Evolutionary conservation across 2,113 vertebrate genomes (phyloP).

Genomic region (Rhineura floridana): DNA sequence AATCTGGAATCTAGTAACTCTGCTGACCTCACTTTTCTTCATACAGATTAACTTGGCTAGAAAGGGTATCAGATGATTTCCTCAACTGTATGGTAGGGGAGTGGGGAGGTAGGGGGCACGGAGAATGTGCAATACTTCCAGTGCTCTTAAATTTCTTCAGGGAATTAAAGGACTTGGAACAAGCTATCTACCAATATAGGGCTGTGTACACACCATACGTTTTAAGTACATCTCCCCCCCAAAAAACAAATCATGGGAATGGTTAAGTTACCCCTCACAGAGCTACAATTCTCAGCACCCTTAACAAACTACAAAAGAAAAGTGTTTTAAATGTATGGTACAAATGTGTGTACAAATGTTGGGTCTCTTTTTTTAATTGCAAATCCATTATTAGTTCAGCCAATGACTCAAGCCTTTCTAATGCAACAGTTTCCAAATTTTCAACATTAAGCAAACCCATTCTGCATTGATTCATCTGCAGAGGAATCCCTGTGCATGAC

Average conservation of each 20-base stretch:
- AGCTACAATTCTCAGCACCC: too few species aligned
- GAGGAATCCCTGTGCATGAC: not conserved
- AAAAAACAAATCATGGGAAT: too few species aligned
- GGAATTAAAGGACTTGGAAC: not conserved
- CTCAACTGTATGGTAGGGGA: not conserved
- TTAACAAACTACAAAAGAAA: too few species aligned
- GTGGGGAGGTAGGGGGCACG: not conserved
- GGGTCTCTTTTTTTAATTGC: not conserved
- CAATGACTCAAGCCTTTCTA: not conserved
- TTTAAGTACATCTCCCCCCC: too few species aligned
- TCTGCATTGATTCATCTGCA: not conserved
- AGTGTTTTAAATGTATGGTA: too few species aligned
- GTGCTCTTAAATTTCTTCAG: not conserved
- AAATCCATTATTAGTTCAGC: not conserved
- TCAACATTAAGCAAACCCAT: not conserved
- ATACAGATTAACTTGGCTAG: conserved; percentile 45
- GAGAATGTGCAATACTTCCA: conserved; percentile 37
- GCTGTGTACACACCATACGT: too few species aligned
- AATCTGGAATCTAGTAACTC: conserved; percentile 27
- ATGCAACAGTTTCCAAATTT: not conserved
- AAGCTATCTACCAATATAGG: not conserved
- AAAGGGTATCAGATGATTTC: conserved; percentile 43
- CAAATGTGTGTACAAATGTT: too few species aligned
- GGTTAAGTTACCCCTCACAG: too few species aligned
- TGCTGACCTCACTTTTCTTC: conserved; percentile 28